Base-by-base conservation (phyloP, 2,113 vertebrate species). In the Eclectus roratus region DNA sequence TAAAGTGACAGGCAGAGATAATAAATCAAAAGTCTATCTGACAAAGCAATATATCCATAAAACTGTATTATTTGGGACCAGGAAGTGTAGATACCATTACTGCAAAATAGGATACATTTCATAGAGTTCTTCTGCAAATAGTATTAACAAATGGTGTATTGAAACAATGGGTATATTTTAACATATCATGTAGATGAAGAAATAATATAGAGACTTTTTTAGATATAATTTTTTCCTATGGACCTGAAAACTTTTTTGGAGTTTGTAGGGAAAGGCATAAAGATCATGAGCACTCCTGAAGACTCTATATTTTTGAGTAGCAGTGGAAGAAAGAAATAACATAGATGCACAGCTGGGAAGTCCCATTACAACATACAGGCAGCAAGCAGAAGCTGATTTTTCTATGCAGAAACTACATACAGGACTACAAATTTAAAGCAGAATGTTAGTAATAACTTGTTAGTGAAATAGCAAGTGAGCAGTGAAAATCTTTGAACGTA, bases 1-100 rank as follows among this genome's bases (percentile, higher is more conserved):
- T 94, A 60, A 95, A 92, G 66, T 91, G 93, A 93, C 91, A 94
- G 66, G 70, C 41, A 93, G 49, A 93, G 25, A 91, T 68, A 92
- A 96, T 95, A 11, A 85, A 93, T 97, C 91, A 97, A 91, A 92
- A 93, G n/a, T 88, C 80, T 76, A 47, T 71, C 83, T 61, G 56
- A 89, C 73, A 87, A 92, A 89, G 29, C 12, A 84, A 80, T 46
- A 13, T 76, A 91, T 73, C 53, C 46, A 72, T 85, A 92, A 87
- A 89, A 58, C 20, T 46, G 55, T 58, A 93, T 80, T 92, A 89
- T 94, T 55, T 91, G 41, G 73, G 31, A 61, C 7, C 44, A 69
- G 58, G 23, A 94, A 80, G 49, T 47, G 5, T 70, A 87, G 49
- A 43, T 46, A 60, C 6, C 8, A 4, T 77, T 88, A 60, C 15